These are phyloP conservation scores for Zosterops pallidus DNA, from an alignment of 2,113 vertebrate genomes.

Conservation along the genomic window DNA sequence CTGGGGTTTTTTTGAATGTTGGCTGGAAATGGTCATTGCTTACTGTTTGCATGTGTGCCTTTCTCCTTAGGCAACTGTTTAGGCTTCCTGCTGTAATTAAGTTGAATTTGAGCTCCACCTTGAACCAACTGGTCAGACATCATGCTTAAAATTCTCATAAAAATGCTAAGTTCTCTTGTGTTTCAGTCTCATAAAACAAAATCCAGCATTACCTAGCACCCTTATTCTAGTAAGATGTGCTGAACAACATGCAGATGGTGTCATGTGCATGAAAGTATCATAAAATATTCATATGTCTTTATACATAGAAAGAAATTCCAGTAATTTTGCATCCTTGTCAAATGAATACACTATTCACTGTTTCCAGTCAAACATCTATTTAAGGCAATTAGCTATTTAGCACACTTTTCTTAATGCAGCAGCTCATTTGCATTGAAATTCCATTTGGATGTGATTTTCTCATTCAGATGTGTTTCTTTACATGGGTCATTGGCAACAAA, in stretches of 20 bases:
- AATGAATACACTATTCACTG: background rate
- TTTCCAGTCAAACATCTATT: conserved; percentile 46
- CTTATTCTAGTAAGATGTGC: background rate
- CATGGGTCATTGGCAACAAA: background rate
- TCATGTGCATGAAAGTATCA: background rate
- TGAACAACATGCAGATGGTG: background rate
- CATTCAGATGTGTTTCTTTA: background rate
- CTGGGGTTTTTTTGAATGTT: background rate
- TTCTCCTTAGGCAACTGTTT: background rate
- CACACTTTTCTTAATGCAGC: conserved; percentile 7
- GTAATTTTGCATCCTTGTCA: background rate
- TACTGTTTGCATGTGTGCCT: background rate
- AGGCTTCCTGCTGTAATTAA: background rate
- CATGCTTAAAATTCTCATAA: background rate
- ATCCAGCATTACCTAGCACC: background rate
- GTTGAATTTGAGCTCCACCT: background rate
- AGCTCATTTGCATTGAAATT: background rate
- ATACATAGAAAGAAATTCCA: background rate
- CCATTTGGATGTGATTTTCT: background rate
- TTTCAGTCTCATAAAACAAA: background rate
- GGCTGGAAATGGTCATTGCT: background rate
- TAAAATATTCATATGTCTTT: conserved; percentile 31
- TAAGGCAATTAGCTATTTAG: conserved; percentile 34
- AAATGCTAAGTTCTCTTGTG: background rate
- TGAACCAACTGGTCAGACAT: background rate